Percentiles rank a stretch among this genome's conserved stretches.
These are phyloP conservation scores for Hypsibius dujardini DNA, from an alignment of 1,140 invertebrate species.

Conservation along the genomic window DNA sequence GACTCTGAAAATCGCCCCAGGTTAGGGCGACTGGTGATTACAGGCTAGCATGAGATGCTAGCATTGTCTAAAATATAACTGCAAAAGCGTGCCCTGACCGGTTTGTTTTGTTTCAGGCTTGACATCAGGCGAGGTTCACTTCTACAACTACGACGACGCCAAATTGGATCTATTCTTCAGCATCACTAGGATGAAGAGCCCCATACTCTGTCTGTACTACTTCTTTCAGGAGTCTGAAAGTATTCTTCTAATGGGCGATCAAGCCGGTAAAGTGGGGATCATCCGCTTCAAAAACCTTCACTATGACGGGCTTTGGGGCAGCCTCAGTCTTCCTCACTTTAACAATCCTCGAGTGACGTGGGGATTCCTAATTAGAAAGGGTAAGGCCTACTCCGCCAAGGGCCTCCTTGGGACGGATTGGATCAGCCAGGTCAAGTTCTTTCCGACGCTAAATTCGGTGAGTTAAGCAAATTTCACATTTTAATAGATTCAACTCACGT, in stretches of 20 bases:
- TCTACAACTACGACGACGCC: slow-evolving; percentile 27
- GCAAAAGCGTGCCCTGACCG: not conserved
- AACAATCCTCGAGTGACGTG: slow-evolving; percentile 10
- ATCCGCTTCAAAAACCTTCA: slow-evolving; percentile 26
- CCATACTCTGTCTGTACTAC: slow-evolving; percentile 27
- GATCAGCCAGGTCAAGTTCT: slow-evolving; percentile 26
- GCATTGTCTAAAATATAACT: no score
- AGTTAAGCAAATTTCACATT: not conserved
- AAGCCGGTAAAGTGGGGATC: slow-evolving; percentile 25
- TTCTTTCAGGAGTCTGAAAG: slow-evolving; percentile 27
- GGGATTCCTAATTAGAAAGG: not conserved
- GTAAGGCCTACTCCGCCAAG: slow-evolving; percentile 24
- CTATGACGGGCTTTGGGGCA: slow-evolving; percentile 22
- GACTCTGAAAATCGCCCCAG: not conserved
- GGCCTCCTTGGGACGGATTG: slow-evolving; percentile 27
- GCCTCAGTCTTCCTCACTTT: slow-evolving; percentile 24
- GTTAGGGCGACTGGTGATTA: no score
- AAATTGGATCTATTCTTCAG: slow-evolving; percentile 25
- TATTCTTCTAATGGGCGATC: slow-evolving; percentile 28
- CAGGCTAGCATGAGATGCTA: no score
- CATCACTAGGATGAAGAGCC: slow-evolving; percentile 25
- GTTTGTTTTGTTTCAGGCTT: slow-evolving; percentile 20
- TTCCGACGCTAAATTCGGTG: not conserved
- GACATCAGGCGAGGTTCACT: slow-evolving; percentile 27
- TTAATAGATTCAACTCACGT: not conserved